These are phyloP conservation scores for Musca domestica DNA, from an alignment of 1,140 invertebrate genomes.

Conservation along the genomic window DNA sequence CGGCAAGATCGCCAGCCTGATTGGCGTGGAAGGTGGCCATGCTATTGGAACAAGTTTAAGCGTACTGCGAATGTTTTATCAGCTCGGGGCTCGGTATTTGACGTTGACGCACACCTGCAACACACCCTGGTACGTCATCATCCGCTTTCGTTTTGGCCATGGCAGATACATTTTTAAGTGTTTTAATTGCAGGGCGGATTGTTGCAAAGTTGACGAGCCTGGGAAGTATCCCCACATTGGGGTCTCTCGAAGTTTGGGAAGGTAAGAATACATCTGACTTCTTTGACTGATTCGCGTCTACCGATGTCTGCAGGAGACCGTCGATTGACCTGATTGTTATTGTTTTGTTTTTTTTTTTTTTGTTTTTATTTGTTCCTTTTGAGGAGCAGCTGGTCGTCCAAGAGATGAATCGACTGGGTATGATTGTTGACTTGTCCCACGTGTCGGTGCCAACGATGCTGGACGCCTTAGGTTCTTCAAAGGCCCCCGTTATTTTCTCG, in stretches of 20 bases:
- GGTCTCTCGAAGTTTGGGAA: slow-evolving; percentile 75
- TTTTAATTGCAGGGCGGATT: slow-evolving; percentile 65
- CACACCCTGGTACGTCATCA: slow-evolving; percentile 73
- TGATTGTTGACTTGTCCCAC: slow-evolving; percentile 88
- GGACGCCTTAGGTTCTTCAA: slow-evolving; percentile 70
- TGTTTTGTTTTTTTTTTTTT: too few relatives aligned
- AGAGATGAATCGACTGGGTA: slow-evolving; percentile 86
- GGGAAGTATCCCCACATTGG: slow-evolving; percentile 68
- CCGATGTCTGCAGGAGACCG: neutral
- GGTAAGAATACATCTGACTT: slow-evolving; percentile 55
- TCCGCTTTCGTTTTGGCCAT: neutral
- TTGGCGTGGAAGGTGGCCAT: slow-evolving; percentile 82
- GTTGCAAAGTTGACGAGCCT: slow-evolving; percentile 65
- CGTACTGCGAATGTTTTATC: slow-evolving; percentile 77
- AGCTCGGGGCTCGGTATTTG: slow-evolving; percentile 78
- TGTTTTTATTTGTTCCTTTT: neutral
- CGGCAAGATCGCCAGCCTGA: slow-evolving; percentile 69
- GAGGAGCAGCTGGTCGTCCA: slow-evolving; percentile 67
- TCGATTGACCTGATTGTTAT: neutral
- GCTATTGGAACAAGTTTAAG: slow-evolving; percentile 80
- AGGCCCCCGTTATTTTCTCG: slow-evolving; percentile 85
- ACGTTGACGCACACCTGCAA: slow-evolving; percentile 86
- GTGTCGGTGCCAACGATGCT: slow-evolving; percentile 78
- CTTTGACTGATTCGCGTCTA: neutral
- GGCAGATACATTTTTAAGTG: neutral